phyloP scores from a whole-genome alignment of 2,113 vertebrate species.

The Dasypus novemcinctus region DNA sequence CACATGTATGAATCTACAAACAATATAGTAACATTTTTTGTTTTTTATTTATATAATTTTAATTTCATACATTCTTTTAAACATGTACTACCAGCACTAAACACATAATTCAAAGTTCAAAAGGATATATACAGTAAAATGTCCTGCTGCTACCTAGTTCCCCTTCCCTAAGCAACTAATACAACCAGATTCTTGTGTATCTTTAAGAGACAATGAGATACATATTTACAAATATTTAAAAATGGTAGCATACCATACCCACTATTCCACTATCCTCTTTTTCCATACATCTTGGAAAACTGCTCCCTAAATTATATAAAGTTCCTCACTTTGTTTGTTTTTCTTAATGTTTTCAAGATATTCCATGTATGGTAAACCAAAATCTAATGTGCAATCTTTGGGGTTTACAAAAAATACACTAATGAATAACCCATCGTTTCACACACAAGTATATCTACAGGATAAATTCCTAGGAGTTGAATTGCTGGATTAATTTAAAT shows the following conservation, averaged over 20 bases:
- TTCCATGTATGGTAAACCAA: neutral
- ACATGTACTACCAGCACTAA: neutral
- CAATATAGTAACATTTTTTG: neutral
- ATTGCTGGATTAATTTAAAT: conserved; percentile 27
- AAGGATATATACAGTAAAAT: neutral
- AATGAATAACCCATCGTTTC: conserved; percentile 20
- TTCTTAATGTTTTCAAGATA: neutral
- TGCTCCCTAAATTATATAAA: conserved; percentile 5
- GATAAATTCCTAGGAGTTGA: neutral
- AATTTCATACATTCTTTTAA: conserved; percentile 25
- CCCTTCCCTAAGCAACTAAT: neutral
- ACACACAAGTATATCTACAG: neutral
- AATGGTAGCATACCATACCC: neutral
- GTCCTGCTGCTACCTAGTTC: neutral
- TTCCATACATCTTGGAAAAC: conserved; percentile 17
- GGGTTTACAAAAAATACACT: neutral
- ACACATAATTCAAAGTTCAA: neutral
- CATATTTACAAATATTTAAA: neutral
- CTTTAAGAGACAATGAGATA: neutral
- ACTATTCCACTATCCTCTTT: neutral
- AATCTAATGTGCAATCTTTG: neutral
- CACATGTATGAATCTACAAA: neutral
- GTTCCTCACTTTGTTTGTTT: neutral
- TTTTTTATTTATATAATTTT: neutral
- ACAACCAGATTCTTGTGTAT: neutral